Base-by-base conservation (phyloP, 2,888 invertebrate genomes). In the Carcina quercana region DNA sequence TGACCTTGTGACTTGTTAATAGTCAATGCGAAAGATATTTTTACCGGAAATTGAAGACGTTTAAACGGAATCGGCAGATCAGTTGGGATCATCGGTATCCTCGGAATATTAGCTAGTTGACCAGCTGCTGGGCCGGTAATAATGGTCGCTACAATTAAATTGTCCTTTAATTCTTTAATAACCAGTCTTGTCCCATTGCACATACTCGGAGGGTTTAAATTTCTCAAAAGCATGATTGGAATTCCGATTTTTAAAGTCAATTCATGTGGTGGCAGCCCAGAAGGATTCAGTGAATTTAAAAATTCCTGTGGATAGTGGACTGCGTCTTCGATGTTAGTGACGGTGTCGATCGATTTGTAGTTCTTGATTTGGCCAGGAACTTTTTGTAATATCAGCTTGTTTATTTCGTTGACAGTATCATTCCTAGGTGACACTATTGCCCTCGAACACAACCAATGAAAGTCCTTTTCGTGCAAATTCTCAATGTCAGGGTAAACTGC, bases 201-300 rank as follows among this genome's bases (percentile, higher is more conserved):
- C 22, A 39, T 37, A 32, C 33, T 32, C 36, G 36, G 34, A 30
- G 26, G 34, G 28, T 43, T 35, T 19, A 40, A 35, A 31, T 37
- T 43, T 31, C 35, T 25, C 25, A 40, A 32, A 34, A 37, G 28
- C 31, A 35, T 43, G 34, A 37, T 37, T 13, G 34, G 22, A 32
- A 38, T 38, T 22, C 38, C 38, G 36, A 40, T 17, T 38, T 36
- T 40, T 29, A 43, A 21, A 26, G 34, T 32, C 31, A 43, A 28
- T 24, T 30, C 30, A 34, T 43, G 37, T 25, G 32, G 27, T 39
- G 35, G 39, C 14, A 38, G 26, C 27, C 31, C 30, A 28, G 32
- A 24, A 19, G 28, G 30, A 24, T 37, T 17, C 32, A 35, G 30
- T 22, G 35, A 41, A 34, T 33, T 41, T 41, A 40, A 43, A 42